phyloP scores from a whole-genome alignment of 2,797 vertebrate species.

The Sciurus carolinensis region DNA sequence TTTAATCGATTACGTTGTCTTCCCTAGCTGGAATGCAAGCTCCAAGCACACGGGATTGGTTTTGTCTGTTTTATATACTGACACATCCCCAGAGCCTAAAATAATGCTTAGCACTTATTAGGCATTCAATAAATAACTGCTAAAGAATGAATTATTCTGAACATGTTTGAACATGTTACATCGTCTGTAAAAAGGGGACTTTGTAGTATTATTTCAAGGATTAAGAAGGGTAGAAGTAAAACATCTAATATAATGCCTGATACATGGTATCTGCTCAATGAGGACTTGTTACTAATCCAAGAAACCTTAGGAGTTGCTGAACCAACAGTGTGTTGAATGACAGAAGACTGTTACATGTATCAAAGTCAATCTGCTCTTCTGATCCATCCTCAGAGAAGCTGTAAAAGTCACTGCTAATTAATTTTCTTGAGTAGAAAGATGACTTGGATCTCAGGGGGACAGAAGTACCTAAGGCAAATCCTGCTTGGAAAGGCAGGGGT shows the following conservation, averaged over 20 bases:
- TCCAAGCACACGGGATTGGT: not conserved
- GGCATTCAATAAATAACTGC: constrained; percentile 11
- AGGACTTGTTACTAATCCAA: not conserved
- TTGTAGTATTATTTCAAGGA: constrained; percentile 3
- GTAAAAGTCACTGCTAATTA: constrained; percentile 64
- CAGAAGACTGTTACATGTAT: not conserved
- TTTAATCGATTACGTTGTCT: not conserved
- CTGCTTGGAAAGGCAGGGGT: constrained; percentile 57
- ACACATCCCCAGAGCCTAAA: constrained; percentile 6
- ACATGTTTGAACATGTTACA: constrained; percentile 5
- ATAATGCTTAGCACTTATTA: constrained; percentile 11
- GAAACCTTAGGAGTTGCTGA: constrained; percentile 43
- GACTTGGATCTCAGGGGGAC: constrained; percentile 19
- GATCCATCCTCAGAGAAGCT: constrained; percentile 41
- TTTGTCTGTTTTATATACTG: not conserved
- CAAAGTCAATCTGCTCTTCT: constrained; percentile 46
- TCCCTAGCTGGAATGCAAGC: not conserved
- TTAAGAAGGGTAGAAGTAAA: not conserved
- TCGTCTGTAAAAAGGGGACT: not conserved
- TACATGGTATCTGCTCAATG: constrained; percentile 13
- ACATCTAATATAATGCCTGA: not conserved
- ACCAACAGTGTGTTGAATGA: not conserved
- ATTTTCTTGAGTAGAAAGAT: constrained; percentile 61
- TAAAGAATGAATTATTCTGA: constrained; percentile 8
- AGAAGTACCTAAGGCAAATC: constrained; percentile 55